Evolutionary conservation across 2,113 vertebrate species (phyloP), one percentile per base, ranked within the genome.

Genomic region (Dasyprocta punctata): DNA sequence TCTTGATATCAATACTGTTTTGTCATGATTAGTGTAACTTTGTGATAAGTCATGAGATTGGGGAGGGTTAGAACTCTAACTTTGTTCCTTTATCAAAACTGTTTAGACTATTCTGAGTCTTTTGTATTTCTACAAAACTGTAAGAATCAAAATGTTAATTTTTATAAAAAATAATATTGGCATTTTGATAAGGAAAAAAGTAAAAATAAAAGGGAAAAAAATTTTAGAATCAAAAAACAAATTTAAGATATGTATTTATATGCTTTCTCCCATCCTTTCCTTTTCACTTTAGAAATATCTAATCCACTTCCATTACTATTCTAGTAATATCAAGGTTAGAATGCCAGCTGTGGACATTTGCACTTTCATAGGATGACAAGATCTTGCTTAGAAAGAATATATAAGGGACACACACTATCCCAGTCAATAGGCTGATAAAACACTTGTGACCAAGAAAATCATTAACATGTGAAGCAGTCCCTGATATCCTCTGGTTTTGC

Each of bases 401-500:
- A n/a, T 60, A 47, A 69, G 26, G 52, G 80, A 85, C 56, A 84
- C 75, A 75, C 33, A 33, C 20, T 60, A 58, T 81, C 91, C 41
- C 26, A 90, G 61, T 16, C 58, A 44, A 77, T 0, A 75, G 13
- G 4, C 60, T 96, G 36, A 85, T 89, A 93, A 85, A 90, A 92
- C 85, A 88, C 20, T 75, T 69, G 47, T 47, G 33, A 82, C 60
- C 73, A 92, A 92, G 52, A 84, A 52, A 65, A 89, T 91, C 84
- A 92, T 49, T 89, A 12, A 13, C 44, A 83, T 67, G 41, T 83
- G 60, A 90, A 92, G 75, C 75, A 96, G 26, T 16, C 73, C 47
- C 73, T 71, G 65, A 65, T n/a, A 26, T 71, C 61, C 12, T 96
- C 52, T 19, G 86, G 49, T 58, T 93, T 83, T 96, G 87, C 87